Percentiles rank a stretch among this genome's conserved stretches.
Conservation (phyloP, 2,113 vertebrate genomes). For the Grantiella picta region DNA sequence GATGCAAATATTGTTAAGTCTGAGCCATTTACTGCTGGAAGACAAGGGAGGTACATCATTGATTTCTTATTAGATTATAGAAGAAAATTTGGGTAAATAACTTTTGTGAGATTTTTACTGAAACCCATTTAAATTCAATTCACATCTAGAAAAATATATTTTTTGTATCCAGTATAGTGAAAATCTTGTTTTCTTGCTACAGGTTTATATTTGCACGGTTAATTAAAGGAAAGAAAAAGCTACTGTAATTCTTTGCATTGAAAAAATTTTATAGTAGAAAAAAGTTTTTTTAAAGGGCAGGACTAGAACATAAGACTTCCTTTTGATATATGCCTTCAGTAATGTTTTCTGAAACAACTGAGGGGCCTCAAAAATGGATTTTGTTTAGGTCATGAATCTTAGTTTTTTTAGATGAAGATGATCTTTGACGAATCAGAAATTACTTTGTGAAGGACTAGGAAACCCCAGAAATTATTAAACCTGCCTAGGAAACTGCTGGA, state of each 20-base stretch:
- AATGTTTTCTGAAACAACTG: not conserved
- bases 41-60: not conserved
- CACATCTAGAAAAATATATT: not conserved
- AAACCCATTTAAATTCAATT: not conserved
- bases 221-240: not conserved
- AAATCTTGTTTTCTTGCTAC: not conserved
- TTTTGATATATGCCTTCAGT: constrained; percentile 29
- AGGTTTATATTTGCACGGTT: not conserved
- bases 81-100: not conserved
- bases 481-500: not conserved
- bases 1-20: not conserved
- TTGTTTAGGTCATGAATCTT: constrained; percentile 41
- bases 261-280: not conserved
- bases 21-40: not conserved
- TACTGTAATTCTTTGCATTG: not conserved
- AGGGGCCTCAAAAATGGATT: not conserved
- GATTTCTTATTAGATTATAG: not conserved
- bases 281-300: not conserved
- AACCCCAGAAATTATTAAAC: not conserved
- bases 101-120: not conserved
- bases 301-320: not conserved
- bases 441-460: not conserved
- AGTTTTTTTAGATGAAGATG: constrained; percentile 35
- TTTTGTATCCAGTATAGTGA: not conserved
- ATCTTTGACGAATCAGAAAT: constrained; percentile 42